Evolutionary conservation across 2,113 vertebrate genomes (phyloP).

Genomic region (Nycticorax nycticorax): DNA sequence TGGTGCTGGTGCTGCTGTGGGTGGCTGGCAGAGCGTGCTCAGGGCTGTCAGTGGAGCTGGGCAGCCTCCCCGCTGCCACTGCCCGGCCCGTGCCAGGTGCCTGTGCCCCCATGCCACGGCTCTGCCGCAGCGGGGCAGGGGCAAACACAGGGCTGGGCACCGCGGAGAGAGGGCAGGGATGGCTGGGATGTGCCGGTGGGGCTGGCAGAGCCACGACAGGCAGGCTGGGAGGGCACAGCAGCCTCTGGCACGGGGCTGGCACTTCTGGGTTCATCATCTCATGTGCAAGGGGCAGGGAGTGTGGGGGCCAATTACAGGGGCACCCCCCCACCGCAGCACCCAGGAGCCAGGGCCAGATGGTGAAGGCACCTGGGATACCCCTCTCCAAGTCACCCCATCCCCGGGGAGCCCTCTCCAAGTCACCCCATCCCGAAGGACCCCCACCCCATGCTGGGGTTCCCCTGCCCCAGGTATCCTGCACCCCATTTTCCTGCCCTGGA

Average conservation of each 20-base stretch:
- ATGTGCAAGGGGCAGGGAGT: background rate
- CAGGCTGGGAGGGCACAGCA: background rate
- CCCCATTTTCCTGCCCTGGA: background rate
- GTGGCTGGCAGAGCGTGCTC: background rate
- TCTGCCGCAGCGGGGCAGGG: rapidly evolving
- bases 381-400: background rate
- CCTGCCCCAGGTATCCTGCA: background rate
- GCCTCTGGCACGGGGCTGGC: background rate
- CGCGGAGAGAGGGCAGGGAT: background rate
- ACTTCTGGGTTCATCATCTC: background rate
- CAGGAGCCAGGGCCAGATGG: background rate
- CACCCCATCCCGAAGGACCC: background rate
- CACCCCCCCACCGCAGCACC: rapidly evolving
- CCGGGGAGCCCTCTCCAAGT: background rate
- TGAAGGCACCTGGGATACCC: background rate
- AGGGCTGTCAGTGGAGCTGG: background rate
- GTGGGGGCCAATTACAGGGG: background rate
- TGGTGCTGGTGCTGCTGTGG: background rate
- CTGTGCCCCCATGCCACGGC: background rate
- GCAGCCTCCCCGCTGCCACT: background rate
- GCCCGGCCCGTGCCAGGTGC: rapidly evolving
- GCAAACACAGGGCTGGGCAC: background rate
- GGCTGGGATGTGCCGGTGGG: background rate
- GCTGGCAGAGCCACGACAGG: background rate
- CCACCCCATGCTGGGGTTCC: background rate